Base-by-base conservation (phyloP, 2,113 vertebrate species). In the Halichoeres trimaculatus region DNA sequence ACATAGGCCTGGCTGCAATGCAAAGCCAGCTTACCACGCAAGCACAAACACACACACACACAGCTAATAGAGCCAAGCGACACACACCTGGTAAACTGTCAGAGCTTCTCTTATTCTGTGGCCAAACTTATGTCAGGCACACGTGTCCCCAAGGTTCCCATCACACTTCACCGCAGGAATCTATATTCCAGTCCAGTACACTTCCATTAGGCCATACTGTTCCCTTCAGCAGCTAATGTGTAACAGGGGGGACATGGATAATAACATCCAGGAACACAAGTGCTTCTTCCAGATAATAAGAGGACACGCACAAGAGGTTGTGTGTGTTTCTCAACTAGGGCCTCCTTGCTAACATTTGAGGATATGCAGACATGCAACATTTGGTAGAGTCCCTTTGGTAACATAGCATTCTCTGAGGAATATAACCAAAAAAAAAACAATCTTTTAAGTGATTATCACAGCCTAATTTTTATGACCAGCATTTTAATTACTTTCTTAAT, bases 1-100 rank as follows among this genome's bases (percentile, higher is more conserved):
- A 78, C 80, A 85, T 52, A 62, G 72, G 72, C 35, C 58, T 74
- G 74, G 43, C 68, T 67, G 63, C 75, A 61, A 57, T 51, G 78
- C 57, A 78, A 86, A 82, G 52, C 73, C 61, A 75, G 69, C 34
- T 64, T 64, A 80, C 20, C 57, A 41, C 66, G 54, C 48, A 69
- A 13, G 38, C 43, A 69, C 68, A 78, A 12, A 81, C 60, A 78
- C 65, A 62, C 60, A 78, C 65, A 62, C 75, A 65, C 56, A 19
- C 26, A 55, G 60, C 60, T 80, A 85, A 86, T 74, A 85, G 70
- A 85, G 83, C 70, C 83, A 76, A 85, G 80, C 55, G 12, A 78
- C 61, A 68, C 82, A 78, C 87, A 87, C 81, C 89, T 87, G 84
- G 88, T 91, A 81, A 88, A 90, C 82, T 91, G 91, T 92, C 90